Evolutionary conservation across 2,113 vertebrate genomes (phyloP), one percentile per base, ranked within the genome.

Genomic region (Rallus limicola): DNA sequence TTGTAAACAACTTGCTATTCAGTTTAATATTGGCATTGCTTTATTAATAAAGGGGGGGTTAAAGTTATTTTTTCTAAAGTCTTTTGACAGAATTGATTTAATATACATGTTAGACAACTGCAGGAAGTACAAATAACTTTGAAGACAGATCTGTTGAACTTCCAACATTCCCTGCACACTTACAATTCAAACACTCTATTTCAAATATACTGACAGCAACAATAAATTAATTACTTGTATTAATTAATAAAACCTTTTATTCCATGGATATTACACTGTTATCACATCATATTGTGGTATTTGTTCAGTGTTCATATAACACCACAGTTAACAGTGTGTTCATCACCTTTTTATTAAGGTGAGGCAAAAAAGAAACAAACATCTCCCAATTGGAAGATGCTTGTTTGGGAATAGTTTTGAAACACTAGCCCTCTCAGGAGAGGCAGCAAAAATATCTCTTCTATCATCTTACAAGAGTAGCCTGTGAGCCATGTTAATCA

Each of bases 401-500:
- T 94, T 53, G 67, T 93, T 95, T 87, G 89, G 83, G 90, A 95
- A 74, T 87, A 26, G 82, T 85, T 84, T 80, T 91, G 89, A 87
- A 96, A 92, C 78, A 46, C 46, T 82, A 94, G 9, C 63, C 53
- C 62, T 65, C 74, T 91, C 87, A 90, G 55, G 53, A 92, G 70
- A 82, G 63, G 70, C 59, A 94, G 84, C 70, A 93, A 93, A 91
- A 92, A 82, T 92, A 72, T 95, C 83, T 56, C 70, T 91, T 94
- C 95, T 94, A 75, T 95, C 81, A 94, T 95, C 86, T 88, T 91
- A 92, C 70, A 68, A 23, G 84, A 76, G 84, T 38, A 94, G 84
- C 91, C 86, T 92, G 82, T 82, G 84, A 96, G 77, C 77, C 91
- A 91, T 3, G 26, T 94, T 95, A 95, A 92, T 94, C 90, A 95